Conservation (phyloP, 2,113 vertebrate species). For the Merops nubicus region DNA sequence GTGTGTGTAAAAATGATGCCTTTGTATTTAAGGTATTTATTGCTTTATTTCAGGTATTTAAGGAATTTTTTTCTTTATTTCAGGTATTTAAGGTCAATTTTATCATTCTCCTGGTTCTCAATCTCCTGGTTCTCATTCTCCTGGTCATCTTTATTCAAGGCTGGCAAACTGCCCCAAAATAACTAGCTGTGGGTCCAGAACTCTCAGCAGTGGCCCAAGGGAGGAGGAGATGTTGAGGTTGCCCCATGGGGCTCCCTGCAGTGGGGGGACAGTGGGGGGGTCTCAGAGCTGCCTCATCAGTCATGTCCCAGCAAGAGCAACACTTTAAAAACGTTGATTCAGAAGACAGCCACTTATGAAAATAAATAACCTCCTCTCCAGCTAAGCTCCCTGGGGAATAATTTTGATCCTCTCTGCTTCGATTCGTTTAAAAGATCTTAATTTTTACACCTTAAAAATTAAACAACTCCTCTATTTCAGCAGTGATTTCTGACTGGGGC, state of each 20-base stretch:
- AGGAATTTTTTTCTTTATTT: too few relatives aligned
- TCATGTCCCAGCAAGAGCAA: background rate
- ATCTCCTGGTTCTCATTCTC: too few relatives aligned
- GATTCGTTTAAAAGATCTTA: background rate
- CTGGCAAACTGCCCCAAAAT: background rate
- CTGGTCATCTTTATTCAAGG: background rate
- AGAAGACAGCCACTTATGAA: background rate
- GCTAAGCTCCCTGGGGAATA: background rate
- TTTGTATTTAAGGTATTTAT: too few relatives aligned
- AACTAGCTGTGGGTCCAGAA: background rate
- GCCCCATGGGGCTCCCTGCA: background rate
- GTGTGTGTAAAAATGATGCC: background rate
- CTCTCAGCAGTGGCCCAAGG: background rate
- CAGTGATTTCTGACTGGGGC: background rate
- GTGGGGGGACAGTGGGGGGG: background rate
- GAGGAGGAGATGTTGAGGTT: background rate
- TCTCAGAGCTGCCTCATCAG: background rate
- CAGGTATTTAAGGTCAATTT: too few relatives aligned
- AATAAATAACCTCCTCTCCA: background rate
- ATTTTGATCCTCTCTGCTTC: background rate
- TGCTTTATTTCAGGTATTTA: too few relatives aligned
- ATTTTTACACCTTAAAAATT: background rate
- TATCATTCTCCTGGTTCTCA: background rate
- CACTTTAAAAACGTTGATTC: background rate
- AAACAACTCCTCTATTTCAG: background rate